These are phyloP conservation scores for Lasiurus borealis DNA, from an alignment of 2,113 vertebrate species.

Conservation along the genomic window DNA sequence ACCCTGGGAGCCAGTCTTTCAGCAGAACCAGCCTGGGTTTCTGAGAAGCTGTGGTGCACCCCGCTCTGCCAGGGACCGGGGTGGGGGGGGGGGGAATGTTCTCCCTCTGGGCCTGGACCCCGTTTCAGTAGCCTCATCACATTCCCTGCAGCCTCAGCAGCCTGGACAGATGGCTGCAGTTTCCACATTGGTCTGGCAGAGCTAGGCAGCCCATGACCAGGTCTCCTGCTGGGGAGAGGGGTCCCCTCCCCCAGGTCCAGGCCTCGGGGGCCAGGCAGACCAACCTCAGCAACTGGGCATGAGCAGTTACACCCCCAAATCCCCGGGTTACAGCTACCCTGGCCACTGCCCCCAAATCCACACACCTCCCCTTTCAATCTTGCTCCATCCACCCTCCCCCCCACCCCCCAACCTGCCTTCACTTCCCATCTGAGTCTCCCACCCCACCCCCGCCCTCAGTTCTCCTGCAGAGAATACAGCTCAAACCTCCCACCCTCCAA, in stretches of 20 bases:
- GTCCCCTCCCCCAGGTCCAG: neutral
- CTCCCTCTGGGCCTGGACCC: neutral
- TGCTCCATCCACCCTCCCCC: neutral
- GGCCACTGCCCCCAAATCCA: neutral
- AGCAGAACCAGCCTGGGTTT: neutral
- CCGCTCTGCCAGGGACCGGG: constrained; percentile 33
- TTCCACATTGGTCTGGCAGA: constrained; percentile 74
- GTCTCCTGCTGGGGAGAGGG: neutral
- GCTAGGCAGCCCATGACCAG: neutral
- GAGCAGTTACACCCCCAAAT: too few species aligned
- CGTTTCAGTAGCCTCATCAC: constrained; percentile 79
- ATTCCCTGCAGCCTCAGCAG: constrained; percentile 70
- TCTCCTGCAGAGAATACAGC: neutral
- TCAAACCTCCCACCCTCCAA: neutral
- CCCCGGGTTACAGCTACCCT: too few species aligned
- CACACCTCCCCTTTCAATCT: neutral
- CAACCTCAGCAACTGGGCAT: neutral
- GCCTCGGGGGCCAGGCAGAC: neutral
- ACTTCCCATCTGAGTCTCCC: neutral
- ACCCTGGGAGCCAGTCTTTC: neutral
- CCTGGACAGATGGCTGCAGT: neutral
- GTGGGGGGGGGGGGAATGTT: neutral
- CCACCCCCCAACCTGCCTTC: too few species aligned
- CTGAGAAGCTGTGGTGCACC: constrained; percentile 55
- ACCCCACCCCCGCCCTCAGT: neutral